Conservation (phyloP, 2,888 invertebrate species). For the Plagiodera versicolora region DNA sequence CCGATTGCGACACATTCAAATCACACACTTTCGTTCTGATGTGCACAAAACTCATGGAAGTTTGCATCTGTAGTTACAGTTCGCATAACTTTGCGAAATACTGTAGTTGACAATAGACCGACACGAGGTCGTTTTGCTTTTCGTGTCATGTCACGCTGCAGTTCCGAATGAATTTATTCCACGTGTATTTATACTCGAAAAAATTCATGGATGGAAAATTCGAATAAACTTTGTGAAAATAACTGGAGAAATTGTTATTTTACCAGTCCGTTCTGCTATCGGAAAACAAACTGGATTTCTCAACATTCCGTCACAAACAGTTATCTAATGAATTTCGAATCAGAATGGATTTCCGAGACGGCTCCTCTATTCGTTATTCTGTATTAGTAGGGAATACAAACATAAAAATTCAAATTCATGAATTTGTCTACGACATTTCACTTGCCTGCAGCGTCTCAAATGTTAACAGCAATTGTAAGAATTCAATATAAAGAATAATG, state of each 20-base stretch:
- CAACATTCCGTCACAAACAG: too few relatives aligned
- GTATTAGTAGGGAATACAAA: too few relatives aligned
- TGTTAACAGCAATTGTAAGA: too few relatives aligned
- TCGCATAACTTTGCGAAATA: slow-evolving; percentile 16
- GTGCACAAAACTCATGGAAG: slow-evolving; percentile 6
- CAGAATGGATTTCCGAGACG: too few relatives aligned
- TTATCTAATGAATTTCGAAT: too few relatives aligned
- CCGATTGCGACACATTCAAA: slow-evolving; percentile 5
- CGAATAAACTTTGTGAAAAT: not conserved
- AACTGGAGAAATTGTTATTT: not conserved
- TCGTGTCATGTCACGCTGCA: not conserved
- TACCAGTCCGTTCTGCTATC: too few relatives aligned
- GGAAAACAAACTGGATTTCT: too few relatives aligned
- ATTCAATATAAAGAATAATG: too few relatives aligned
- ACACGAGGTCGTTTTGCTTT: slow-evolving; percentile 14
- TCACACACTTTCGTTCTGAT: not conserved
- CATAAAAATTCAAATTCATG: too few relatives aligned
- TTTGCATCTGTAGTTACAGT: slow-evolving; percentile 15
- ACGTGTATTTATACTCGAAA: not conserved
- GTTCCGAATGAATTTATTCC: not conserved
- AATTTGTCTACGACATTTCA: too few relatives aligned
- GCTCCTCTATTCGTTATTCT: too few relatives aligned
- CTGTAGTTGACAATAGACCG: slow-evolving; percentile 16
- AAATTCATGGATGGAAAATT: not conserved
- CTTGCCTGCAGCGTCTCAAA: too few relatives aligned